phyloP scores from a whole-genome alignment of 2,113 vertebrate species.

The Ictalurus furcatus region DNA sequence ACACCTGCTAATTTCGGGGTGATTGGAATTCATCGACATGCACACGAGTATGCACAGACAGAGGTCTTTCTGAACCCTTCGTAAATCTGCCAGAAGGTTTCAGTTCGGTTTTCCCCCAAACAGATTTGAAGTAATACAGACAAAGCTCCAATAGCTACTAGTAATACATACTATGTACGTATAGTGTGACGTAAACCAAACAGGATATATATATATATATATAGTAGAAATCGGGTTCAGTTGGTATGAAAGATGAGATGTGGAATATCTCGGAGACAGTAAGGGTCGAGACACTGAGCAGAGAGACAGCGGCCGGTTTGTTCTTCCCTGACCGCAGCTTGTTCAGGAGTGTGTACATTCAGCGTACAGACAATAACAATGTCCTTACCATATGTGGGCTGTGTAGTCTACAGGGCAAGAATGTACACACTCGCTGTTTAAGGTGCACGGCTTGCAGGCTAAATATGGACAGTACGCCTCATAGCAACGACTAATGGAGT shows the following conservation, averaged over 20 bases:
- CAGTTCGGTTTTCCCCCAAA: too few species aligned
- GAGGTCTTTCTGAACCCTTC: not conserved
- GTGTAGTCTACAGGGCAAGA: slow-evolving; percentile 48
- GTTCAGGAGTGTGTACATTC: slow-evolving; percentile 17
- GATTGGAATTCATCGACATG: not conserved
- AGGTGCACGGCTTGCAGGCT: slow-evolving; percentile 16
- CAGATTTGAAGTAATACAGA: not conserved
- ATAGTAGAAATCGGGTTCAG: not conserved
- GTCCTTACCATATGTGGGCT: slow-evolving; percentile 29
- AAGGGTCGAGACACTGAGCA: not conserved
- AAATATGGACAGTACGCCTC: slow-evolving; percentile 39
- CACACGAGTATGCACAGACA: not conserved
- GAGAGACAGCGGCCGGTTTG: not conserved
- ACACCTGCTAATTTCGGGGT: not conserved
- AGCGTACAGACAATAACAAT: slow-evolving; percentile 43
- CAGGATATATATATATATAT: not conserved
- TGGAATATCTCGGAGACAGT: not conserved
- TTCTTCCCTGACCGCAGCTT: not conserved
- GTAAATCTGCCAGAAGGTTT: not conserved
- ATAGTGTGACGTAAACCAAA: not conserved
- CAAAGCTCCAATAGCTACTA: not conserved
- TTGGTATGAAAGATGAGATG: not conserved
- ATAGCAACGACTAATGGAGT: slow-evolving; percentile 23
- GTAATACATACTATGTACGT: not conserved
- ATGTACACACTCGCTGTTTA: slow-evolving; percentile 38